Conservation (phyloP, 2,888 invertebrate species). For the Octodonta nipae region DNA sequence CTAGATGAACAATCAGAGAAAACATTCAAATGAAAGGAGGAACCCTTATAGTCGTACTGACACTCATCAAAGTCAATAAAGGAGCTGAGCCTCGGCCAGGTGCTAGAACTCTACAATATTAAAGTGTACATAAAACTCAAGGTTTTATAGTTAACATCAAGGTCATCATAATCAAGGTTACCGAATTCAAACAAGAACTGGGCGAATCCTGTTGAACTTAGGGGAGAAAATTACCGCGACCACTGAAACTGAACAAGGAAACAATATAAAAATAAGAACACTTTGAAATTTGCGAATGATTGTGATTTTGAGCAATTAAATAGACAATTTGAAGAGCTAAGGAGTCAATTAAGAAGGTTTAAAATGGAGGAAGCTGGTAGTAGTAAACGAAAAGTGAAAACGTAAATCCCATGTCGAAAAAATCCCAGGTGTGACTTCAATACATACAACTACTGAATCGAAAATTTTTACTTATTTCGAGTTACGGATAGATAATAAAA, state of each 20-base stretch:
- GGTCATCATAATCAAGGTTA: slow-evolving; percentile 3
- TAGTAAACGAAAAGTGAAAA: slow-evolving; percentile 14
- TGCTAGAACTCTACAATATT: too few species aligned
- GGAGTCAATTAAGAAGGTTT: slow-evolving; percentile 65
- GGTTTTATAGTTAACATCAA: slow-evolving; percentile 5
- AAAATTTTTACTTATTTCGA: too few species aligned
- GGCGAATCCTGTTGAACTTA: slow-evolving; percentile 20
- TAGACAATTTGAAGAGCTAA: slow-evolving; percentile 87
- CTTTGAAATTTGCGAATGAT: slow-evolving; percentile 87
- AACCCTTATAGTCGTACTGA: slow-evolving; percentile 25
- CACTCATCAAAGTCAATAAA: too few species aligned
- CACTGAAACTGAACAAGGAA: not conserved
- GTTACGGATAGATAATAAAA: too few species aligned
- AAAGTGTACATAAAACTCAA: slow-evolving; percentile 1
- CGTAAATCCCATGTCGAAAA: too few species aligned
- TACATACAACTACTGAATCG: too few species aligned
- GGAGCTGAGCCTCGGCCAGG: too few species aligned
- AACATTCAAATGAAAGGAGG: slow-evolving; percentile 25
- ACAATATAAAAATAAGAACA: slow-evolving; percentile 40
- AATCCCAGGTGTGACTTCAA: too few species aligned
- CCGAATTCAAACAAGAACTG: slow-evolving; percentile 15
- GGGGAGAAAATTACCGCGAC: slow-evolving; percentile 18
- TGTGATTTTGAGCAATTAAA: slow-evolving; percentile 98
- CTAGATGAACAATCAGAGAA: slow-evolving; percentile 20
- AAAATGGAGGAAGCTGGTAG: slow-evolving; percentile 24